Evolutionary conservation across 2,888 invertebrate species (phyloP).

Genomic region (Toxonevra muliebris): DNA sequence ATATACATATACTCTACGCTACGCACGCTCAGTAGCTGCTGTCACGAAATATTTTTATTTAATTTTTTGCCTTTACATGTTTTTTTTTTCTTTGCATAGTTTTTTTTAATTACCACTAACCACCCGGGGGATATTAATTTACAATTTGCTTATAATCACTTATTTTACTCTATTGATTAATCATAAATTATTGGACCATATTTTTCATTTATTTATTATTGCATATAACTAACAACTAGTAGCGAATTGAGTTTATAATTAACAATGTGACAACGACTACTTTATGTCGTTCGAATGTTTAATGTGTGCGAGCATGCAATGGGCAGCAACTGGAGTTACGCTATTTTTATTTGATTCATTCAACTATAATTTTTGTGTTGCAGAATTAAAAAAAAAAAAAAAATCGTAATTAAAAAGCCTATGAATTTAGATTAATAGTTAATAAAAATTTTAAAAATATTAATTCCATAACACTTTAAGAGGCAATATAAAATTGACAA

Average conservation of each 20-base stretch:
- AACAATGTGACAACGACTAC: background rate
- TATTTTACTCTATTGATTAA: constrained; percentile 36
- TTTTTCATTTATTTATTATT: constrained; percentile 22
- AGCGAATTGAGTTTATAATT: background rate
- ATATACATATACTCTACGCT: background rate
- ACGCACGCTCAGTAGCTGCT: constrained; percentile 11
- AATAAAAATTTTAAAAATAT: too few relatives aligned
- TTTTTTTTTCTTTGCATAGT: too few relatives aligned
- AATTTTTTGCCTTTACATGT: too few relatives aligned
- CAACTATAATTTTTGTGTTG: too few relatives aligned
- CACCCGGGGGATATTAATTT: constrained; percentile 32
- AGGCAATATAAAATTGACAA: too few relatives aligned
- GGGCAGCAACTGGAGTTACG: too few relatives aligned
- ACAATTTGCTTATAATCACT: constrained; percentile 31
- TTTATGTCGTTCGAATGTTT: background rate
- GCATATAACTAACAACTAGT: constrained; percentile 26
- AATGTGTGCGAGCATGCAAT: too few relatives aligned
- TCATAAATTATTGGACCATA: constrained; percentile 26
- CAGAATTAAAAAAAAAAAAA: too few relatives aligned
- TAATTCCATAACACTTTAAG: too few relatives aligned
- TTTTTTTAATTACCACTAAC: constrained; percentile 31
- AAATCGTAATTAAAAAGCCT: too few relatives aligned
- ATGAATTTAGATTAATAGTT: too few relatives aligned
- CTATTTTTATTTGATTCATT: too few relatives aligned
- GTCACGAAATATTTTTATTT: background rate